Evolutionary conservation across 2,797 vertebrate genomes (phyloP).

Genomic region (Perodicticus potto): DNA sequence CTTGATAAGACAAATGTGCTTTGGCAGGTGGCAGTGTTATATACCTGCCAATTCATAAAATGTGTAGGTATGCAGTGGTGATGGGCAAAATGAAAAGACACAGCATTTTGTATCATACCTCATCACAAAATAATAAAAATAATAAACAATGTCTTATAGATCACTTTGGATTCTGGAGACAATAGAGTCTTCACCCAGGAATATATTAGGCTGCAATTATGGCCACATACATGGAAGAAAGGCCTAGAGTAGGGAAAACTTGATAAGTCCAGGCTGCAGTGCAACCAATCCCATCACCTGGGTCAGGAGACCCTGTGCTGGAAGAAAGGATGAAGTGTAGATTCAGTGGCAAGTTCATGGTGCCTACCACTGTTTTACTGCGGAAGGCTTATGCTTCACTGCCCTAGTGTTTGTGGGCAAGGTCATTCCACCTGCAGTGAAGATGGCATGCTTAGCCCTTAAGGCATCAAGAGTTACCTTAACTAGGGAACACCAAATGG

Average conservation of each 20-base stretch:
- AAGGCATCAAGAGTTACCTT: not conserved
- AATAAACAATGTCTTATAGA: not conserved
- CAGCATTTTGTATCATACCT: not conserved
- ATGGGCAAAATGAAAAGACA: not conserved
- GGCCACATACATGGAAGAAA: not conserved
- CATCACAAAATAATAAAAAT: not conserved
- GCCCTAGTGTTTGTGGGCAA: not conserved
- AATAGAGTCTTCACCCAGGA: not conserved
- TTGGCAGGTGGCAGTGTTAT: not conserved
- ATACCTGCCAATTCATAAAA: not conserved
- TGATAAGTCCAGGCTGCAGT: not conserved
- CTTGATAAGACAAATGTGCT: not conserved
- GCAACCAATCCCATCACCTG: not conserved
- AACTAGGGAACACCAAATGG: not conserved
- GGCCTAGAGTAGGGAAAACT: not conserved
- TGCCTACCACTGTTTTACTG: not conserved
- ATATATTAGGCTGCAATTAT: not conserved
- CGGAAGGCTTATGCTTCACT: not conserved
- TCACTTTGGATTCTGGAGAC: not conserved
- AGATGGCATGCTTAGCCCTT: not conserved
- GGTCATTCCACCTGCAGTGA: not conserved
- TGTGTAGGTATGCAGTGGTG: not conserved
- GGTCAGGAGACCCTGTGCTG: not conserved
- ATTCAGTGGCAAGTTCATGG: not conserved
- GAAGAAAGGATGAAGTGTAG: not conserved